Conservation (phyloP, 1,140 invertebrate genomes). For the Rhyzopertha dominica region DNA sequence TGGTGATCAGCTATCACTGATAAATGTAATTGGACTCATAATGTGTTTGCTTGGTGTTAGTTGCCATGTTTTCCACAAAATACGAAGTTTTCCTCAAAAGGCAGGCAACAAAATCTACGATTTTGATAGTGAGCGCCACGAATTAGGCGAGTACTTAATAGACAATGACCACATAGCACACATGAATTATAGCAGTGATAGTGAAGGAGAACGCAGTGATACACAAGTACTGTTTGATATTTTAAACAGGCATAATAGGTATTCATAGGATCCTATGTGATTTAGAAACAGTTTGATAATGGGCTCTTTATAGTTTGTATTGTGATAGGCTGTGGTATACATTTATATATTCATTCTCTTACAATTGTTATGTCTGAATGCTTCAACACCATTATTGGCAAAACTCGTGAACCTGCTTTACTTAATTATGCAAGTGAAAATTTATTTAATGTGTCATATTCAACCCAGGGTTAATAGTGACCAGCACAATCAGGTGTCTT, state of each 20-base stretch:
- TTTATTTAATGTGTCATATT: no score
- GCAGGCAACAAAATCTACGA: constrained; percentile 23
- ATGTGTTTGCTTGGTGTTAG: constrained; percentile 86
- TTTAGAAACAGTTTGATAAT: no score
- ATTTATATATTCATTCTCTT: no score
- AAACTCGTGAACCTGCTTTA: no score
- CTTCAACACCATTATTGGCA: no score
- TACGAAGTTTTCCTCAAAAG: constrained; percentile 29
- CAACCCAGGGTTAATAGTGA: no score
- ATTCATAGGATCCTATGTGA: no score
- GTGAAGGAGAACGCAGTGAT: constrained; percentile 37
- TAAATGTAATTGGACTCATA: constrained; percentile 82
- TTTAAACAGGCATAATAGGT: constrained; percentile 37
- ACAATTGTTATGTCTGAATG: no score
- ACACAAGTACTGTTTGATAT: constrained; percentile 42
- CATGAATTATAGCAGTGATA: constrained; percentile 25
- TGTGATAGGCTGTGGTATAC: no score
- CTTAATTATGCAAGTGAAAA: no score
- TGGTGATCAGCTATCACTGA: constrained; percentile 73
- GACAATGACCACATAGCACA: constrained; percentile 18
- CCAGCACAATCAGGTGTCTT: no score
- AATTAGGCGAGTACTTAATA: constrained; percentile 33
- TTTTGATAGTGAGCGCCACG: constrained; percentile 23
- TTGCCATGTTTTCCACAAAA: constrained; percentile 80
- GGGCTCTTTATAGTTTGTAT: no score